phyloP scores from a whole-genome alignment of 1,140 invertebrate species.

The Agrilus planipennis region DNA sequence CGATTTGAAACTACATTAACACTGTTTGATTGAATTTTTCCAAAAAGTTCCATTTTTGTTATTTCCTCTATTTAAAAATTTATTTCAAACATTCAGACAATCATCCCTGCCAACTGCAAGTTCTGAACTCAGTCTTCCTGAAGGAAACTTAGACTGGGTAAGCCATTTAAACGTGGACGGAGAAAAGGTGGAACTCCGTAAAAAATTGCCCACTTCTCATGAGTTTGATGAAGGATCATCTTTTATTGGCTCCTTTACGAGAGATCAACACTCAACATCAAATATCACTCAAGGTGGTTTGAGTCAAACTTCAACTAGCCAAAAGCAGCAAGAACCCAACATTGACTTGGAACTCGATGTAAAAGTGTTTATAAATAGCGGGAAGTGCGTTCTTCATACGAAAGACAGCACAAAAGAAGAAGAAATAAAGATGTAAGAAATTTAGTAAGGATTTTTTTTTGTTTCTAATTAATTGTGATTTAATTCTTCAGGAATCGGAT shows the following conservation, averaged over 20 bases:
- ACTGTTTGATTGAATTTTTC: too few species aligned
- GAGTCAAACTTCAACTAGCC: conserved; percentile 12
- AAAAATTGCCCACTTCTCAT: conserved; percentile 37
- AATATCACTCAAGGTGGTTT: conserved; percentile 5
- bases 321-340: conserved; percentile 74
- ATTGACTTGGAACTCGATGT: conserved; percentile 95
- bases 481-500: conserved; percentile 33
- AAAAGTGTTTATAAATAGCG: conserved; percentile 92
- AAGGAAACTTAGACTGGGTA: conserved; percentile 45
- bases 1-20: too few species aligned
- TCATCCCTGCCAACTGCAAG: conserved; percentile 57
- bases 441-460: not conserved
- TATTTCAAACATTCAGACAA: too few species aligned
- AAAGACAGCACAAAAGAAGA: conserved; percentile 69
- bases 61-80: conserved; percentile 7
- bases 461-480: not conserved
- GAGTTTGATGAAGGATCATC: conserved; percentile 26
- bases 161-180: conserved; percentile 49
- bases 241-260: conserved; percentile 20
- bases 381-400: conserved; percentile 92
- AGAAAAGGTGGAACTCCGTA: conserved; percentile 49
- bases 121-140: conserved; percentile 52
- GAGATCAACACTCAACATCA: not conserved
- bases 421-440: conserved; percentile 43
- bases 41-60: not conserved